Evolutionary conservation across 1,140 invertebrate genomes (phyloP), one percentile per base, ranked within the genome.

Genomic region (Zaprionus inermis): DNA sequence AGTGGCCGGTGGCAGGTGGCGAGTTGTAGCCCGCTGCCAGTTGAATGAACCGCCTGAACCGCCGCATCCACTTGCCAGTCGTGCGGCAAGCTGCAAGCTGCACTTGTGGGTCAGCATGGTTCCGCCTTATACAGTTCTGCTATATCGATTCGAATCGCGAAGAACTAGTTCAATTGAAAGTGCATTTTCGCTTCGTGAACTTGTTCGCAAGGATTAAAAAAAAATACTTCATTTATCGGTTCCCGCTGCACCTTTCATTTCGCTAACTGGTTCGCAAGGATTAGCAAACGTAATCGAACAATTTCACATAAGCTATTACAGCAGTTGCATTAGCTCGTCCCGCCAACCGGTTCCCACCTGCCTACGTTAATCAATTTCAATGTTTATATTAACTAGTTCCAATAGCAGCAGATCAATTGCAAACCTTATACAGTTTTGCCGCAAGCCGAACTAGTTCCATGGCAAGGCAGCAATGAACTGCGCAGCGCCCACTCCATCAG

Each of bases 11-110:
- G 41, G 41, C 41, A 46, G 18, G 44, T 46, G 16, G 41, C 41
- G 6, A 44, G 41, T 44, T 16, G 16, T 16, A 16, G 36, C 41
- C 16, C 3, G 16, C n/a, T 44, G 44, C 44, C 44, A 18, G 44
- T 46, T 46, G 44, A 46, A 46, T 46, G 44, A 46, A 46, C 44
- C 41, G 16, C 16, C 41, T 46, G 41, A 7, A 46, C n/a, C 41
- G 16, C n/a, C 7, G 41, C 9, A 18, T 7, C 6, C 41, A 46
- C 41, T 18, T 18, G 16, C 16, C 14, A 38, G 41, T 18, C 5
- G 41, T 18, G n/a, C 24, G 24, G 3, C 3, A n/a, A n/a, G n/a
- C n/a, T 3, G 24, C 24, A 28, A 28, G 24, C 24, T 28, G 44
- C 18, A 46, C 16, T 11, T 46, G 44, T 46, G 44, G 44, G 44